Conservation (phyloP, 2,888 invertebrate species). For the Hyles lineata region DNA sequence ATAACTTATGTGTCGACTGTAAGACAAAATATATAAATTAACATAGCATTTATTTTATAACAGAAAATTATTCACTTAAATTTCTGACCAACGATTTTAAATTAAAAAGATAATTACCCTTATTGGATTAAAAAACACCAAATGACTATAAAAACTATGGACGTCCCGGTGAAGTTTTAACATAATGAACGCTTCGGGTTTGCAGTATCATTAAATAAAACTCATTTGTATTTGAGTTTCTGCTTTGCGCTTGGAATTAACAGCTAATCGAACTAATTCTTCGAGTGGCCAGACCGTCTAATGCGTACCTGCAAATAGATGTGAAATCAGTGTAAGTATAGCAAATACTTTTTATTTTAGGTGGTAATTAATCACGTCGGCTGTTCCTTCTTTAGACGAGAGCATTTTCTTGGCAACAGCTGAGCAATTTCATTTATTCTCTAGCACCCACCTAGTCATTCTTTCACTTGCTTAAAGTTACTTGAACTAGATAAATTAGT, state of each 20-base stretch:
- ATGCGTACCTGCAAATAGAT: not conserved
- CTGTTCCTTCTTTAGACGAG: constrained; percentile 52
- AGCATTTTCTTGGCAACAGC: constrained; percentile 54
- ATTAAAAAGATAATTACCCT: not conserved
- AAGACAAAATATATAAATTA: not conserved
- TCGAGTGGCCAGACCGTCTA: not conserved
- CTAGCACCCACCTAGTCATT: constrained; percentile 38
- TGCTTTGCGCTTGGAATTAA: not conserved
- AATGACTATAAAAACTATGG: not conserved
- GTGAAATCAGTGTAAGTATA: constrained; percentile 32
- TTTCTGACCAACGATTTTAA: not conserved
- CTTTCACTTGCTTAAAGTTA: constrained; percentile 51
- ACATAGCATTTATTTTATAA: not conserved
- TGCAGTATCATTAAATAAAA: not conserved
- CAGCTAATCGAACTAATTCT: not conserved
- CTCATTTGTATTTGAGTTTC: not conserved
- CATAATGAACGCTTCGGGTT: not conserved
- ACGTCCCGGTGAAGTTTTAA: not conserved
- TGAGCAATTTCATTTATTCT: constrained; percentile 66
- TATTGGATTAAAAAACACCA: not conserved
- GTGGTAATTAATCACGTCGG: constrained; percentile 66
- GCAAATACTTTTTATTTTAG: constrained; percentile 57
- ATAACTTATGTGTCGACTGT: too few relatives aligned
- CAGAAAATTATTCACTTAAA: not conserved
- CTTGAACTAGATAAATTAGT: constrained; percentile 57